A percentile compares a stretch with the other conserved stretches of the same genome.
Conservation (phyloP, 2,888 invertebrate species). For the Ormyrus thymus region DNA sequence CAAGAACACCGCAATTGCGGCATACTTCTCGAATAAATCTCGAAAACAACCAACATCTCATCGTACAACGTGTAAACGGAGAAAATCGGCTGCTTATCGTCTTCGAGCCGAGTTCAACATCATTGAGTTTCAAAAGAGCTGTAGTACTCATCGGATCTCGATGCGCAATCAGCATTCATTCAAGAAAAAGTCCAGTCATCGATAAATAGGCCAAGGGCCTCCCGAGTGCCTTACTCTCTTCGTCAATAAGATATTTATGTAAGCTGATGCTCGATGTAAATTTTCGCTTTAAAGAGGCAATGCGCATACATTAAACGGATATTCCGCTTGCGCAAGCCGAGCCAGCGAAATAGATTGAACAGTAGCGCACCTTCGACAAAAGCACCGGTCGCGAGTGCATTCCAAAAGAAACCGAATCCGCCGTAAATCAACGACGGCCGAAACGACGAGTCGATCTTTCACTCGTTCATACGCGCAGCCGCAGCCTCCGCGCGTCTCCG, state of each 20-base stretch:
- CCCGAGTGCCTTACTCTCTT: too few relatives aligned
- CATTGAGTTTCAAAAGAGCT: constrained; percentile 16
- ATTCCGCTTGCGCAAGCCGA: too few relatives aligned
- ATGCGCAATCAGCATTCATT: background rate
- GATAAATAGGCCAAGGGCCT: constrained; percentile 26
- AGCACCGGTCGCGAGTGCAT: too few relatives aligned
- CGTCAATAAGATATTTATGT: too few relatives aligned
- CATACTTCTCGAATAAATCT: constrained; percentile 35
- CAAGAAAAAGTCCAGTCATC: constrained; percentile 10
- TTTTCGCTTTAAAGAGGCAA: too few relatives aligned
- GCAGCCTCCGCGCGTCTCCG: background rate
- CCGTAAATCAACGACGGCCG: too few relatives aligned
- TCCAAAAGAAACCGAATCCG: too few relatives aligned
- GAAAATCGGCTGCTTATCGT: background rate
- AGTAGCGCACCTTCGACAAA: too few relatives aligned
- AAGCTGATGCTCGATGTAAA: too few relatives aligned
- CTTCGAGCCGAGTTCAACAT: background rate
- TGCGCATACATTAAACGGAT: too few relatives aligned
- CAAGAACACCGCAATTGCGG: constrained; percentile 6
- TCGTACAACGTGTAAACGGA: background rate
- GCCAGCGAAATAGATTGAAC: too few relatives aligned
- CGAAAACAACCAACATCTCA: constrained; percentile 12
- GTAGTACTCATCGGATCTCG: background rate
- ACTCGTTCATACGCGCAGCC: background rate
- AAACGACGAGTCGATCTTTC: too few relatives aligned